Base-by-base conservation (phyloP, 2,113 vertebrate genomes). In the Uria aalge region DNA sequence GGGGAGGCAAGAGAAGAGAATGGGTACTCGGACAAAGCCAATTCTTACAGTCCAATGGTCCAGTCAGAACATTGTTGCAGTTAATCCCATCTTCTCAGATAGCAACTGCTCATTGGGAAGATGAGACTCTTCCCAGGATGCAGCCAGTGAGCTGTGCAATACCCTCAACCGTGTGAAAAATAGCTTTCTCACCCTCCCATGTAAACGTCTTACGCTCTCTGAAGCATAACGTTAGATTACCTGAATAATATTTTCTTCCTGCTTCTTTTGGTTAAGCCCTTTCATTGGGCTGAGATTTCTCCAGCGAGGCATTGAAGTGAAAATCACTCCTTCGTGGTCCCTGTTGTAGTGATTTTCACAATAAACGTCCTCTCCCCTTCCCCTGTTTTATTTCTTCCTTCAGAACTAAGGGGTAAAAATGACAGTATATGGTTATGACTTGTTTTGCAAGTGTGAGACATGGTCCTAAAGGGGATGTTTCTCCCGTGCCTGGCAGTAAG, bases 81-180 rank as follows among this genome's bases (percentile, higher is more conserved):
- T 74, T 94, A 96, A 96, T 96, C 95, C 88, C 78, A 41, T 75
- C 90, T 85, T 94, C 94, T 96, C 88, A 90, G 85, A 91, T 63
- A 88, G 72, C 82, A 84, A 64, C 63, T 74, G 74, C 38, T 63
- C 47, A 30, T 18, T 62, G 59, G 63, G 74, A 93, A 80, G 63
- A 83, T 52, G 75, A 88, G 41, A 77, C 22, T 74, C 40, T 93
- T 88, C 78, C 88, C 88, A 86, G 76, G 72, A 90, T 88, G 63
- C 43, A 86, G 52, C 32, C 0, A 0, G 55, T 90, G 85, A 93
- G 72, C 82, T 92, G 78, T 80, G 71, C 68, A 80, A 59, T 63
- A 69, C 64, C 64, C 68, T 94, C 72, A 88, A 3, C 56, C 5
- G 0, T 63, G 88, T 79, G 90, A 96, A 93, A 94, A 93, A 53